Evolutionary conservation across 1,140 invertebrate genomes (phyloP), one percentile per base, ranked within the genome.

Genomic region (Mactra quadrangularis): DNA sequence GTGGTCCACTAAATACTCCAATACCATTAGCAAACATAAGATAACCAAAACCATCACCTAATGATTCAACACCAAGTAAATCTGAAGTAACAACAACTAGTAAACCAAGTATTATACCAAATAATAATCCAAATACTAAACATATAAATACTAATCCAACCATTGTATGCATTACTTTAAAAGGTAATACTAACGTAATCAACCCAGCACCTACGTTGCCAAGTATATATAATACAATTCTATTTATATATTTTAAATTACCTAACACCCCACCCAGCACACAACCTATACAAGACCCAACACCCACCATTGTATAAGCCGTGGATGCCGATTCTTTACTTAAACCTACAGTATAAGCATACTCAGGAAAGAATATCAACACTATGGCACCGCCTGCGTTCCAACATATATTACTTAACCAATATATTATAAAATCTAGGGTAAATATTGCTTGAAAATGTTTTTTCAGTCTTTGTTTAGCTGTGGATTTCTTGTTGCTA

Each of bases 21-120:
- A 91, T 45, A 25, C 91, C 91, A 87, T 91, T 90, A 29, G 87
- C 87, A 29, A 90, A 55, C 89, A 92, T 90, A 4, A 91, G 74
- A 55, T 90, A 90, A 3, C 91, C 91, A 27, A 90, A 81, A 0
- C 86, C 91, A 79, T 88, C 84, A 11, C 86, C 87, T 13, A 90
- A 76, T 38, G 77, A 79, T 25, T 88, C 78, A 6, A 85, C 53
- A 9, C 90, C 89, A 11, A 90, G 78, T 4, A 92, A 76, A 53
- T 92, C 90, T 3, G 86, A 82, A 15, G 88, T 87, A 7, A 91
- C 84, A 47, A 90, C 85, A 11, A 90, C 86, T 17, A 91, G 75
- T 7, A 91, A 78, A 15, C 89, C 89, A 27, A 92, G 74, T 11
- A 90, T 83, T 13, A 89, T 85, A 11, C 91, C 91, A 87, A 90